phyloP scores from a whole-genome alignment of 2,113 vertebrate species.

The Herpailurus yagouaroundi region DNA sequence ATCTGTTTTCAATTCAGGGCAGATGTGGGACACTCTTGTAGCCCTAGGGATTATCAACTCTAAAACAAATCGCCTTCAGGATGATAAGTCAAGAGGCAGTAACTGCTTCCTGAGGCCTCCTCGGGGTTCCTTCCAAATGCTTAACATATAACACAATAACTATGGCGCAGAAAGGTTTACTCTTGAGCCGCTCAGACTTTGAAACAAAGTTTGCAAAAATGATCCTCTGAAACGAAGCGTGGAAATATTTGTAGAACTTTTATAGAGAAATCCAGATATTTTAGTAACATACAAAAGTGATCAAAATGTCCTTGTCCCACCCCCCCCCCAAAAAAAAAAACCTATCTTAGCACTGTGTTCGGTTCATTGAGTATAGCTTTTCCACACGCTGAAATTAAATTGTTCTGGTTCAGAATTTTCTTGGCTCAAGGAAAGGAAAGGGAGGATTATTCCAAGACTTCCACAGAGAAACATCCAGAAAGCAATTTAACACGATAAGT shows the following conservation, averaged over 20 bases:
- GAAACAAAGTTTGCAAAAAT: neutral
- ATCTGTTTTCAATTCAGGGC: conserved; percentile 85
- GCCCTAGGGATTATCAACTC: conserved; percentile 78
- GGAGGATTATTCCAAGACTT: conserved; percentile 68
- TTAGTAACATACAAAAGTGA: neutral
- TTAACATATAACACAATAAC: conserved; percentile 52
- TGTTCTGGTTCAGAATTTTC: conserved; percentile 77
- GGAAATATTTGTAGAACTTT: neutral
- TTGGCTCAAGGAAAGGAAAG: conserved; percentile 68
- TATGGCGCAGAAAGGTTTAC: neutral
- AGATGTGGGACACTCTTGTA: conserved; percentile 79
- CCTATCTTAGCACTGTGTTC: neutral
- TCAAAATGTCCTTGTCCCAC: neutral
- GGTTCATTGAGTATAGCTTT: conserved; percentile 31
- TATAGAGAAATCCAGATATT: conserved; percentile 22
- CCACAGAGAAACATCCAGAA: conserved; percentile 72
- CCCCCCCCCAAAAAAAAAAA: neutral
- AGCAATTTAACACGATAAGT: conserved; percentile 53
- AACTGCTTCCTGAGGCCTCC: conserved; percentile 74
- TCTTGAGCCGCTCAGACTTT: conserved; percentile 35
- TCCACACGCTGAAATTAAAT: conserved; percentile 69
- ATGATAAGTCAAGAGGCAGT: conserved; percentile 71
- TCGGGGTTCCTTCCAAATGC: conserved; percentile 78
- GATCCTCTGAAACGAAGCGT: neutral
- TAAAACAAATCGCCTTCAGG: conserved; percentile 79